Conservation (phyloP, 2,888 invertebrate species). For the Drosophila recens region DNA sequence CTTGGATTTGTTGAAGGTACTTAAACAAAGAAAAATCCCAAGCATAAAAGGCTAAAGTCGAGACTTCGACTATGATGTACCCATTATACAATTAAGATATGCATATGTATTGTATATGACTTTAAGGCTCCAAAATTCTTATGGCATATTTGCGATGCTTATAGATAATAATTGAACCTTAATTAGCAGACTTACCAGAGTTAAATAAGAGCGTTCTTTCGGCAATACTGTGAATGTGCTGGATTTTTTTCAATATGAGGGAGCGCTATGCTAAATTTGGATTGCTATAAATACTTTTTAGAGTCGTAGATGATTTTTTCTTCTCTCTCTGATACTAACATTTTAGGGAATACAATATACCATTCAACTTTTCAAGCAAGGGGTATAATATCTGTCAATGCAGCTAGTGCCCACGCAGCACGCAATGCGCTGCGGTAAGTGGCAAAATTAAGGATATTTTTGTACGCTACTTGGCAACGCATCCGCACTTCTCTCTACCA, state of each 20-base stretch:
- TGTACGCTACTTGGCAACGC: slow-evolving; percentile 43
- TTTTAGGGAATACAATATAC: too few species aligned
- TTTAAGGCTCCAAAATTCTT: too few species aligned
- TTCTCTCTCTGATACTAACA: too few species aligned
- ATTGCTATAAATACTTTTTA: too few species aligned
- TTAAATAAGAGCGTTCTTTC: neutral
- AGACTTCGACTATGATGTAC: neutral
- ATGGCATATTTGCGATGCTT: too few species aligned
- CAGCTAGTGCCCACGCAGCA: slow-evolving; percentile 25
- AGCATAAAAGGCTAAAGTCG: neutral
- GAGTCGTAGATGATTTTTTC: too few species aligned
- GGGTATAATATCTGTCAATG: slow-evolving; percentile 28
- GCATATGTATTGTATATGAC: too few species aligned
- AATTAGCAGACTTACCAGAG: neutral
- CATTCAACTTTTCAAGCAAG: neutral
- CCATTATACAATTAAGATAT: too few species aligned
- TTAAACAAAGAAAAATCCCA: slow-evolving; percentile 23
- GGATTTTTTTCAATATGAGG: too few species aligned
- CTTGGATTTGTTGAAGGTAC: slow-evolving; percentile 31
- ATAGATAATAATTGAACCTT: neutral
- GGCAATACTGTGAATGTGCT: neutral
- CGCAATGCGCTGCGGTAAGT: slow-evolving; percentile 32
- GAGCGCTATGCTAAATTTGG: too few species aligned
- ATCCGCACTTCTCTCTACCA: slow-evolving; percentile 23
- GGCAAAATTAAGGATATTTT: slow-evolving; percentile 60